Base-by-base conservation (phyloP, 2,888 invertebrate species). In the Microplitis deprimator region DNA sequence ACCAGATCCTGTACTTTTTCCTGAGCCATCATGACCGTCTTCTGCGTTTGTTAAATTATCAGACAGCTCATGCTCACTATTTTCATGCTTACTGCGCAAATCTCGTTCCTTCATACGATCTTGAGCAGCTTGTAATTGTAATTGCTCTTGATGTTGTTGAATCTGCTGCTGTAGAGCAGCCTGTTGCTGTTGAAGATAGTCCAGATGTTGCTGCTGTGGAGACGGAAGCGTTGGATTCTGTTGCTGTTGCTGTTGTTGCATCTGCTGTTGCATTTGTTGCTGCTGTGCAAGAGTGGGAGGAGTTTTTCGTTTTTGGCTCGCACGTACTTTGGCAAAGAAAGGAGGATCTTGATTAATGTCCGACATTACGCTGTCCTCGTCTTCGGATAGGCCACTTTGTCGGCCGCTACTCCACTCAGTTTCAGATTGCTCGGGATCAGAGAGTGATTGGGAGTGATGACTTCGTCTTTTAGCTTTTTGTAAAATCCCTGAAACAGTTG, bases 401-500 rank as follows among this genome's bases (percentile, higher is more conserved):
- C 92, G 91, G 17, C 94, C 93, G 86, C 94, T 93, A 38, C 92
- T 93, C 93, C 93, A 94, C 86, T 95, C 95, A 5, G 93, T 93
- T 89, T 95, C 95, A 0, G 94, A 94, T 68, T 94, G 94, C 89
- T 95, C 95, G 4, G 95, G 94, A 86, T 95, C 95, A 10, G 95
- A 95, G 72, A 95, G 86, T 0, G 95, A 95, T 84, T 94, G 93
- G 0, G 91, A 89, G 10, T 90, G 90, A 79, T 90, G 89, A 41
- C 92, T 92, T 89, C 93, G 93, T 84, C 94, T 90, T 87, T 96
- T 95, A 0, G 96, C 96, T 91, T 96, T 96, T 88, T 96, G 96
- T 83, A 97, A 91, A 79, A 97, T 93, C 29, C 95, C 96, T 1
- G 96, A 96, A 90, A 97, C 94, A 0, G 96, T 96, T 0, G 96